Conservation (phyloP, 1,140 invertebrate species). For the Anagrus nilaparvatae region DNA sequence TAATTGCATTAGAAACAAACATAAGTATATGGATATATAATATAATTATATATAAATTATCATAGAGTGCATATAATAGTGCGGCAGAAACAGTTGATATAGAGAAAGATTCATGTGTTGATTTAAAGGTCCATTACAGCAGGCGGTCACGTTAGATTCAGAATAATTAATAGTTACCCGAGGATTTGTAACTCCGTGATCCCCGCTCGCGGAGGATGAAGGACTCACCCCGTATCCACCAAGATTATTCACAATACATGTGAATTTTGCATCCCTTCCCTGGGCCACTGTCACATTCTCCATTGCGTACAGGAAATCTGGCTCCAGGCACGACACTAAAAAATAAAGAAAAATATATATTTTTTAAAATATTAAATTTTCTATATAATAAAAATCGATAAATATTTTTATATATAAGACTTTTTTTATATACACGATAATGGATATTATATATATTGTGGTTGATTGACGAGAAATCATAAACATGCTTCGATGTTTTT, state of each 20-base stretch:
- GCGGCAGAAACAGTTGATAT: constrained; percentile 17
- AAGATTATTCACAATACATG: constrained; percentile 82
- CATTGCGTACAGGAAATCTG: constrained; percentile 74
- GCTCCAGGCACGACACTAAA: constrained; percentile 57
- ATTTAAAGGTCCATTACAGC: constrained; percentile 36
- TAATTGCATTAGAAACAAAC: too few species aligned
- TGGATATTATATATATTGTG: too few species aligned
- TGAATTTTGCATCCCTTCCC: constrained; percentile 79
- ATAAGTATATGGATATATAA: too few species aligned
- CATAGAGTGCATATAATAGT: too few species aligned
- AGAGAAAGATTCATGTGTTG: constrained; percentile 14
- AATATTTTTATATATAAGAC: too few species aligned
- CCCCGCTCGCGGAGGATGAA: constrained; percentile 56
- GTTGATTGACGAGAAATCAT: too few species aligned
- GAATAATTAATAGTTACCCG: constrained; percentile 43
- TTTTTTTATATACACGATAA: too few species aligned
- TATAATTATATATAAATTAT: too few species aligned
- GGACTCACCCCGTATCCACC: constrained; percentile 88
- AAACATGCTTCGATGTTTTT: too few species aligned
- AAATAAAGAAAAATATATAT: constrained; percentile 23
- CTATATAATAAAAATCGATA: too few species aligned
- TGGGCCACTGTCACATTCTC: constrained; percentile 80
- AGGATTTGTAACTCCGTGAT: constrained; percentile 52
- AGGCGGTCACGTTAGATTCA: constrained; percentile 35
- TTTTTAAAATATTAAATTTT: too few species aligned